Percentiles rank a stretch among this genome's conserved stretches.
Conservation (phyloP, 2,113 vertebrate species). For the Hippocampus abdominalis region DNA sequence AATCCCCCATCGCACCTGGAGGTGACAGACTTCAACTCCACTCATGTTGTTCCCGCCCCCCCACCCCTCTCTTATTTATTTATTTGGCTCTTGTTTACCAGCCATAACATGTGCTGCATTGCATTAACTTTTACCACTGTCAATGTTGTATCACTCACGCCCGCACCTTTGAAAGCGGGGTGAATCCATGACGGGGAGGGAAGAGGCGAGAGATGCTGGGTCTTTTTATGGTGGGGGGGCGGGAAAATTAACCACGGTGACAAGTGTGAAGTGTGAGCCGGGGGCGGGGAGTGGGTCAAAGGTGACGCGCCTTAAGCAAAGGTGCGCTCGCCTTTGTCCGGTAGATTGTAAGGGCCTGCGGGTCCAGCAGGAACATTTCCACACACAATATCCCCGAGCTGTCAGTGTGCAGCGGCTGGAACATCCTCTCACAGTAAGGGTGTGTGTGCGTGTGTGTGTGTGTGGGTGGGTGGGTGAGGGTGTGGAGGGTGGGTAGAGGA, state of each 20-base stretch:
- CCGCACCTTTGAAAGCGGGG: slow-evolving; percentile 45
- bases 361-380: slow-evolving; percentile 77
- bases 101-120: slow-evolving; percentile 68
- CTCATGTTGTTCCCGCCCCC: slow-evolving; percentile 46
- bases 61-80: slow-evolving; percentile 54
- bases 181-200: slow-evolving; percentile 34
- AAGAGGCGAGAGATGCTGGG: slow-evolving; percentile 21
- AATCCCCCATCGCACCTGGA: slow-evolving; percentile 59
- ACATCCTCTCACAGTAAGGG: slow-evolving; percentile 71
- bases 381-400: slow-evolving; percentile 76
- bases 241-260: slow-evolving; percentile 66
- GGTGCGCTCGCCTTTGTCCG: slow-evolving; percentile 74
- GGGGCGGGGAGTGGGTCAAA: slow-evolving; percentile 60
- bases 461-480: too few species aligned
- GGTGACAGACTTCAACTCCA: slow-evolving; percentile 68
- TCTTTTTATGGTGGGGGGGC: slow-evolving; percentile 15
- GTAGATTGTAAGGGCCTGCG: slow-evolving; percentile 74
- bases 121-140: slow-evolving; percentile 70
- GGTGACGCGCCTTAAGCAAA: slow-evolving; percentile 74
- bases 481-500: slow-evolving; percentile 29
- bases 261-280: slow-evolving; percentile 67
- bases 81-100: slow-evolving; percentile 61
- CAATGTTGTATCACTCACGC: slow-evolving; percentile 61
- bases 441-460: slow-evolving; percentile 15
- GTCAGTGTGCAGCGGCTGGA: slow-evolving; percentile 76